Percentiles rank a stretch among this genome's conserved stretches.
These are phyloP conservation scores for Creontiades dilutus DNA, from an alignment of 2,888 invertebrate species.

Conservation along the genomic window DNA sequence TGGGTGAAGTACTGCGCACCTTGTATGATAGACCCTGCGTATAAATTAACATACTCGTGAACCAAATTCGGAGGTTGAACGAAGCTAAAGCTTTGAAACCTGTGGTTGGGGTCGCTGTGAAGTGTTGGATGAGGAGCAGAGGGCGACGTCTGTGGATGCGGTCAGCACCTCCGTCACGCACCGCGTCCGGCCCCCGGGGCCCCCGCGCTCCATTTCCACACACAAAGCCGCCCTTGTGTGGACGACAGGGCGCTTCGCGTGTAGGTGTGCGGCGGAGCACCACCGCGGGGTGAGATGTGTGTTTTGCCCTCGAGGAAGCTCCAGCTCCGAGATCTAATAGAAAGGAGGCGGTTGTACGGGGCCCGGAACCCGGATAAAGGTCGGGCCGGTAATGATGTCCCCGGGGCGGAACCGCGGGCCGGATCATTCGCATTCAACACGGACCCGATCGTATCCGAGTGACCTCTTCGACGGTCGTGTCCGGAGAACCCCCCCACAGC, in stretches of 20 bases:
- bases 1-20: too few relatives aligned
- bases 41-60: too few relatives aligned
- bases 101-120: too few relatives aligned
- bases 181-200: neutral
- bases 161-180: constrained; percentile 2
- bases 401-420: constrained; percentile 23
- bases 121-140: too few relatives aligned
- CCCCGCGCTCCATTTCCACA: neutral
- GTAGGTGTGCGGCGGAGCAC: neutral
- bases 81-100: too few relatives aligned
- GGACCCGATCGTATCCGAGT: constrained; percentile 26
- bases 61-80: too few relatives aligned
- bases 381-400: constrained; percentile 41
- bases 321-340: neutral
- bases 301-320: constrained; percentile 3
- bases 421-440: constrained; percentile 38
- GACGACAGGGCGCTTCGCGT: neutral
- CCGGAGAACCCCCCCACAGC: neutral
- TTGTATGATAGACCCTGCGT: too few relatives aligned
- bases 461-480: constrained; percentile 6
- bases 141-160: too few relatives aligned
- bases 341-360: neutral
- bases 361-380: neutral
- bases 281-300: constrained; percentile 30
- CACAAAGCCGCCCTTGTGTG: neutral